These are phyloP conservation scores for Coilia nasus DNA, from an alignment of 2,797 vertebrate genomes.

Conservation along the genomic window DNA sequence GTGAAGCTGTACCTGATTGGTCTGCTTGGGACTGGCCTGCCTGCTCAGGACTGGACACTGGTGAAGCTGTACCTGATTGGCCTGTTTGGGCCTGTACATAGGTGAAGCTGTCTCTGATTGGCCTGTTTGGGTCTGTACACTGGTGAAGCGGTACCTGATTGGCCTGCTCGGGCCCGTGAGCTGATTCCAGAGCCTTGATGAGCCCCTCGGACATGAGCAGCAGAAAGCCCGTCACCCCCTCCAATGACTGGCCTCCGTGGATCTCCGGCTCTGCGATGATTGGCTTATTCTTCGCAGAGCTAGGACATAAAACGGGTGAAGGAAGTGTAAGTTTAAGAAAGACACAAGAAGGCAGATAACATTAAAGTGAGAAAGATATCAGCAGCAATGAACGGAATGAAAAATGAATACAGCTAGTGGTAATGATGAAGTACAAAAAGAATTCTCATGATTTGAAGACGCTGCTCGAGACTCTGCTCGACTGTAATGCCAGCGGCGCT, in stretches of 20 bases:
- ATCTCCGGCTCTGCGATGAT: slow-evolving; percentile 93
- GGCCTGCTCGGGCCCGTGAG: slow-evolving; percentile 92
- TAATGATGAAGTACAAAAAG: not conserved
- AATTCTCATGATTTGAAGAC: not conserved
- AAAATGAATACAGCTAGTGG: too few relatives aligned
- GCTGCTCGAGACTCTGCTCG: not conserved
- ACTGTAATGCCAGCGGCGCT: not conserved
- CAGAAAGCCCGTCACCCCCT: slow-evolving; percentile 89
- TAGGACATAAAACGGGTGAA: slow-evolving; percentile 51
- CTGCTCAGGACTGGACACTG: too few relatives aligned
- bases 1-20: too few relatives aligned
- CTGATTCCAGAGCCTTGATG: slow-evolving; percentile 92
- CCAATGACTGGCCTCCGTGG: slow-evolving; percentile 85
- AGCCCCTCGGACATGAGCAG: slow-evolving; percentile 96
- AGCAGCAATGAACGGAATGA: not conserved
- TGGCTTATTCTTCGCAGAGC: slow-evolving; percentile 87
- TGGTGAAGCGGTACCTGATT: slow-evolving; percentile 84
- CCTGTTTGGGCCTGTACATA: too few relatives aligned
- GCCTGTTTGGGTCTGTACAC: too few relatives aligned
- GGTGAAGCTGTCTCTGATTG: not conserved
- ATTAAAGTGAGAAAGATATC: not conserved
- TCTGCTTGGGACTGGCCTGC: too few relatives aligned
- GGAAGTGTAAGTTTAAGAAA: not conserved
- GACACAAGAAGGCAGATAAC: not conserved
- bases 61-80: too few relatives aligned